A percentile compares a stretch with the other conserved stretches of the same genome.
Evolutionary conservation across 2,113 vertebrate genomes (phyloP).

Genomic region (Cathartes aura): DNA sequence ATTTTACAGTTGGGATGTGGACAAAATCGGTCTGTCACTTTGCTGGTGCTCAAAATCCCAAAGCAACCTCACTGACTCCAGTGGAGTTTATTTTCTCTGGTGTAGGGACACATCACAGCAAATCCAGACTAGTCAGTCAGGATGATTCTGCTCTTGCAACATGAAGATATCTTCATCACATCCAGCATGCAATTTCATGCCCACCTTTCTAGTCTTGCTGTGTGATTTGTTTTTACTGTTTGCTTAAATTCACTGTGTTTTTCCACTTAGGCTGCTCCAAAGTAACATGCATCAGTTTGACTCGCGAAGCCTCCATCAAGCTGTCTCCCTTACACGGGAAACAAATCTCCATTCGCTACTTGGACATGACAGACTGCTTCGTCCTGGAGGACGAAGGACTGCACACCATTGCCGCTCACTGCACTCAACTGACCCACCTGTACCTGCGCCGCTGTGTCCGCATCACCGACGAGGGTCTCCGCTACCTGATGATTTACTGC

Average conservation of each 20-base stretch:
- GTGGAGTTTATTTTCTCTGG: not conserved
- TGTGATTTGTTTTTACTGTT: not conserved
- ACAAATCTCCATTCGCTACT: constrained; percentile 93
- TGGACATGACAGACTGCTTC: constrained; percentile 98
- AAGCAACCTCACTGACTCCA: not conserved
- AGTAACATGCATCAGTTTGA: constrained; percentile 96
- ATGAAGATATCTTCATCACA: rapidly evolving
- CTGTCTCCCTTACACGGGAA: constrained; percentile 90
- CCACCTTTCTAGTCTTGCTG: not conserved
- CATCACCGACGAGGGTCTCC: constrained; percentile 93
- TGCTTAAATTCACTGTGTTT: not conserved
- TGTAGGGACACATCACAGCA: not conserved
- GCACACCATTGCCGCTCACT: constrained; percentile 95
- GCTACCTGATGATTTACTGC: constrained; percentile 95
- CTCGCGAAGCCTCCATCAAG: constrained; percentile 90
- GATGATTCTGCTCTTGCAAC: not conserved
- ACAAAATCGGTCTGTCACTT: rapidly evolving
- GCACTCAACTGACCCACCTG: constrained; percentile 95
- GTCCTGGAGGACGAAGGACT: constrained; percentile 95
- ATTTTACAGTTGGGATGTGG: not conserved
- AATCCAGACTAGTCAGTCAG: not conserved
- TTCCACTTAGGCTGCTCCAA: constrained; percentile 91
- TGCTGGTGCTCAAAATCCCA: not conserved
- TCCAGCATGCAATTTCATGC: not conserved
- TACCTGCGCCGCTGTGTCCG: constrained; percentile 94